A percentile compares a stretch with the other conserved stretches of the same genome.
Conservation (phyloP, 2,888 invertebrate species). For the Lamproptera curius region DNA sequence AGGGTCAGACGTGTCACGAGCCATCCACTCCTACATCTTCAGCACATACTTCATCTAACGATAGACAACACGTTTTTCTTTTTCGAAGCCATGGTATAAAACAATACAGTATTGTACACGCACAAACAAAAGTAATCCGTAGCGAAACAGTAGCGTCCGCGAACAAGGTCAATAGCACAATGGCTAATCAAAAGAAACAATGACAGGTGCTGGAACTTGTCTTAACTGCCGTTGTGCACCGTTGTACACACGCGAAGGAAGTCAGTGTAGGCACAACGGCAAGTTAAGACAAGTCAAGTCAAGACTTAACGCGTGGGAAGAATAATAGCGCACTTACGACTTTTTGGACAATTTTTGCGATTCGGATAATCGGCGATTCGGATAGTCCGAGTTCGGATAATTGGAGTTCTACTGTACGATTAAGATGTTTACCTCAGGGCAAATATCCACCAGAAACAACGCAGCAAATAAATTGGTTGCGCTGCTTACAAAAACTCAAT, state of each 20-base stretch:
- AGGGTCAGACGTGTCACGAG: too few relatives aligned
- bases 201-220: slow-evolving; percentile 12
- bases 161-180: slow-evolving; percentile 24
- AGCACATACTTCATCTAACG: too few relatives aligned
- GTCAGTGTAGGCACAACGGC: not conserved
- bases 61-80: too few relatives aligned
- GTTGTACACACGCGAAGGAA: slow-evolving; percentile 5
- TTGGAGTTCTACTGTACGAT: too few relatives aligned
- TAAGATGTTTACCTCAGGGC: too few relatives aligned
- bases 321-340: not conserved
- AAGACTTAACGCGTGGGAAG: not conserved
- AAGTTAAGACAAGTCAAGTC: not conserved
- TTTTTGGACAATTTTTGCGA: too few relatives aligned
- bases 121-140: slow-evolving; percentile 27
- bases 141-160: slow-evolving; percentile 7
- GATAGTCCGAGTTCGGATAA: too few relatives aligned
- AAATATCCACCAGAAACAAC: too few relatives aligned
- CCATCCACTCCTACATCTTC: too few relatives aligned
- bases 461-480: too few relatives aligned
- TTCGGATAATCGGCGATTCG: too few relatives aligned
- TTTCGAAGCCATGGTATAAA: slow-evolving; percentile 26
- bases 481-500: too few relatives aligned
- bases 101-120: slow-evolving; percentile 22
- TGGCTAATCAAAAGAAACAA: slow-evolving; percentile 26
- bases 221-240: slow-evolving; percentile 4